These are phyloP conservation scores for Rhadina sibilatrix DNA, from an alignment of 2,113 vertebrate species.

Conservation along the genomic window DNA sequence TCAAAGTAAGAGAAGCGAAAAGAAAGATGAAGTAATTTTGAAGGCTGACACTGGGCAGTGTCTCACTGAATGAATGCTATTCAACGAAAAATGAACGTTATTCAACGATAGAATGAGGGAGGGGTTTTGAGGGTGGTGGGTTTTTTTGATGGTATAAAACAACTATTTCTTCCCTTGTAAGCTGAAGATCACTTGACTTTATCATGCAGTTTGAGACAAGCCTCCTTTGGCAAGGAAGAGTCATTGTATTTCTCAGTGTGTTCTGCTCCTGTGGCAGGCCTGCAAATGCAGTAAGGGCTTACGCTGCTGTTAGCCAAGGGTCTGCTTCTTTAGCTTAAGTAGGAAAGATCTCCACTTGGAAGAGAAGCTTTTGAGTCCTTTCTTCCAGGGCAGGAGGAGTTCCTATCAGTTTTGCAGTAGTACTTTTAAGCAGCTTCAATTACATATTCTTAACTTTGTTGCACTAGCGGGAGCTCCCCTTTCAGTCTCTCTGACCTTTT, in stretches of 20 bases:
- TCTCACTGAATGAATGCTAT: neutral
- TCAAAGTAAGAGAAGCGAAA: neutral
- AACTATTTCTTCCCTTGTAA: neutral
- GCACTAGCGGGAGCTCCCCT: neutral
- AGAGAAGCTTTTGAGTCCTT: neutral
- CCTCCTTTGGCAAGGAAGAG: neutral
- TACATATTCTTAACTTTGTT: neutral
- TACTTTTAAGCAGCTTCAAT: conserved; percentile 3
- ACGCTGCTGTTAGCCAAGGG: neutral
- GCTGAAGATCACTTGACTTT: conserved; percentile 24
- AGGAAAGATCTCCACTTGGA: neutral
- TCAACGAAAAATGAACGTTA: neutral
- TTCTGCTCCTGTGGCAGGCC: neutral
- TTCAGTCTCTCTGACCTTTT: neutral
- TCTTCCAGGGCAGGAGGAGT: neutral
- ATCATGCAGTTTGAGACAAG: neutral
- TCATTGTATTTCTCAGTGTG: neutral
- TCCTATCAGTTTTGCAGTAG: neutral
- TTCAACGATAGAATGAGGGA: neutral
- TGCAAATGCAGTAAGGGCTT: neutral
- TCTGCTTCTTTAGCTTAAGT: conserved; percentile 3
- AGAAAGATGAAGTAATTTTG: neutral
- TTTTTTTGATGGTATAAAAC: neutral
- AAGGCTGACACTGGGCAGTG: neutral
- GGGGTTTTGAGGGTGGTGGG: neutral